Conservation (phyloP, 1,140 invertebrate genomes). For the Tetramorium alpestre region DNA sequence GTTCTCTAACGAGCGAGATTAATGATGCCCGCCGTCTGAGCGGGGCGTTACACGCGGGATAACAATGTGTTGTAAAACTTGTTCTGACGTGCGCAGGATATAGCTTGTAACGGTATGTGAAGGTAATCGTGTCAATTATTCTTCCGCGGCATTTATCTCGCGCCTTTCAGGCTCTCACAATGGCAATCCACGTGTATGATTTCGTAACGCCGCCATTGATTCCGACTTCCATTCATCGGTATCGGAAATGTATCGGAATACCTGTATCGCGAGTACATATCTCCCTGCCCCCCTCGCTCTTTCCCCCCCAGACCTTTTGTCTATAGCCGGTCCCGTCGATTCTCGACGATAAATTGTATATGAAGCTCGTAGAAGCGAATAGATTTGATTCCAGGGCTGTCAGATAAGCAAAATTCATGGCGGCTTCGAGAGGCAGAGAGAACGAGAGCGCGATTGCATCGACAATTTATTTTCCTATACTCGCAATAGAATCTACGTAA, state of each 20-base stretch:
- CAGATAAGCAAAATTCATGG: constrained; percentile 44
- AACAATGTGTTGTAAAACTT: constrained; percentile 37
- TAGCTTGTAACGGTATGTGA: constrained; percentile 1
- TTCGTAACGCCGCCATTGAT: constrained; percentile 55
- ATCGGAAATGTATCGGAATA: constrained; percentile 44
- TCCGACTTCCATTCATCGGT: constrained; percentile 41
- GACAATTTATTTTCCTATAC: constrained; percentile 44
- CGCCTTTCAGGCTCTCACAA: constrained; percentile 34
- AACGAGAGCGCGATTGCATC: constrained; percentile 15
- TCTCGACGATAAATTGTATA: constrained; percentile 56
- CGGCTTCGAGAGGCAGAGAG: not conserved
- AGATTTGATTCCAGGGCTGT: constrained; percentile 32
- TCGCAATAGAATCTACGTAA: constrained; percentile 47
- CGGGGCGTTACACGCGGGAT: not conserved
- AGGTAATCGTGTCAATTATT: constrained; percentile 59
- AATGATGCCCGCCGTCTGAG: not conserved
- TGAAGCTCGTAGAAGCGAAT: constrained; percentile 50
- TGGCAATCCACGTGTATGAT: constrained; percentile 45
- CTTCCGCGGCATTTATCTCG: constrained; percentile 51
- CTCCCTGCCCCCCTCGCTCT: too few species aligned
- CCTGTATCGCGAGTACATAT: not conserved
- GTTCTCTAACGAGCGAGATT: constrained; percentile 46
- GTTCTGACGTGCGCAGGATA: not conserved
- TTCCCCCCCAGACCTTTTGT: not conserved
- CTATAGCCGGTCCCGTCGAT: constrained; percentile 25